Conservation (phyloP, 2,113 vertebrate species). For the Solea senegalensis region DNA sequence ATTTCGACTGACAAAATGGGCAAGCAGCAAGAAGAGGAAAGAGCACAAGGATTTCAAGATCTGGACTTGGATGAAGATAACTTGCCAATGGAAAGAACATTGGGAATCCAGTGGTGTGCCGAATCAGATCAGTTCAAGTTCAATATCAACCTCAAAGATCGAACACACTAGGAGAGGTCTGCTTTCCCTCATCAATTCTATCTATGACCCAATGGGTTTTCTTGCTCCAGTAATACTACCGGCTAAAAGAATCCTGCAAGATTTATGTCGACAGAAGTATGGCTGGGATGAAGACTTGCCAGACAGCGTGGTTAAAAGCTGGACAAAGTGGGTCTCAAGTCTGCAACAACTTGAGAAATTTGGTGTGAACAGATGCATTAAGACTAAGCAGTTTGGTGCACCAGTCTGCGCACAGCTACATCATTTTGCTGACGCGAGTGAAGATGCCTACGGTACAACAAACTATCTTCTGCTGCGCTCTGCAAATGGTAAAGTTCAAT, state of each 20-base stretch:
- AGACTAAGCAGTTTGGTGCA: background rate
- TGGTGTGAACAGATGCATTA: background rate
- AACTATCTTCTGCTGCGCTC: no score
- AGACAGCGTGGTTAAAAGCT: background rate
- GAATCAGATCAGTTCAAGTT: background rate
- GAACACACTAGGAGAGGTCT: background rate
- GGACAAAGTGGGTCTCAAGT: background rate
- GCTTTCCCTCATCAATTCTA: background rate
- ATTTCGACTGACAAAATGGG: background rate
- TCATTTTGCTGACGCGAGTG: background rate
- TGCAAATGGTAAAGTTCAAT: no score
- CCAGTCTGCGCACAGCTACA: background rate
- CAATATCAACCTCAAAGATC: background rate
- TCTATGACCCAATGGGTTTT: background rate
- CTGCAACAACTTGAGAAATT: background rate
- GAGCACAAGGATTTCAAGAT: background rate
- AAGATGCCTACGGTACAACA: background rate
- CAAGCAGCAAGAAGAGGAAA: background rate
- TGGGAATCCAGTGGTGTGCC: background rate
- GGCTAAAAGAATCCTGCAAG: background rate
- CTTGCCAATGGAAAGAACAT: background rate
- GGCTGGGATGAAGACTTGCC: background rate
- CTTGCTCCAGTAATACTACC: background rate
- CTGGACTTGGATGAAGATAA: background rate
- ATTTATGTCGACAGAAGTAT: background rate